A percentile compares a stretch with the other conserved stretches of the same genome.
phyloP scores from a whole-genome alignment of 2,113 vertebrate genomes.

The Platycercus adscitus region DNA sequence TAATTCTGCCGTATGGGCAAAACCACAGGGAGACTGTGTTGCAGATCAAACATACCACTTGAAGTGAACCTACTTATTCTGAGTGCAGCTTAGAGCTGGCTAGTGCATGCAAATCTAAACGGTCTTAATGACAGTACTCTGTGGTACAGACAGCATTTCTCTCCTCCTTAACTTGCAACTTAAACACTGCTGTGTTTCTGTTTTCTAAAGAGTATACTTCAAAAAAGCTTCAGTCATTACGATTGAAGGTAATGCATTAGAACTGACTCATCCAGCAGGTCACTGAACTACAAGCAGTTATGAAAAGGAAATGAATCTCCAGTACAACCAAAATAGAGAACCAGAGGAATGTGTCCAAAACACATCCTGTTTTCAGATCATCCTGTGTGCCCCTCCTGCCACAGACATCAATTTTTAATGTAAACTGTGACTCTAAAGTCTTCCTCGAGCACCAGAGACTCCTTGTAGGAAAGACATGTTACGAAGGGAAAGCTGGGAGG shows the following conservation, averaged over 20 bases:
- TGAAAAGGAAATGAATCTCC: constrained; percentile 55
- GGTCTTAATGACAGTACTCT: not conserved
- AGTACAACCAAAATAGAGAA: constrained; percentile 62
- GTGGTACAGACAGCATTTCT: not conserved
- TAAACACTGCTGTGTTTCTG: not conserved
- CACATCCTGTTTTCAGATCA: constrained; percentile 65
- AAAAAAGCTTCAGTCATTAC: not conserved
- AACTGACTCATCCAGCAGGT: not conserved
- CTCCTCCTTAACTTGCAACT: not conserved
- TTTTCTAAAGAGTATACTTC: not conserved
- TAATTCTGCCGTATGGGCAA: not conserved
- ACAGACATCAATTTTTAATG: not conserved
- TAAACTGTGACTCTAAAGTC: not conserved
- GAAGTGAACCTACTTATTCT: not conserved
- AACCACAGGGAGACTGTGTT: not conserved
- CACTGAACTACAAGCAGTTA: not conserved
- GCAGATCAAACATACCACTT: not conserved
- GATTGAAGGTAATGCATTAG: not conserved
- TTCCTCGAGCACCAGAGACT: not conserved
- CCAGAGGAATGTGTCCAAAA: constrained; percentile 23
- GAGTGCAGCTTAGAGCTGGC: not conserved
- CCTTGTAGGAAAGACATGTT: not conserved
- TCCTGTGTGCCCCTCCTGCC: not conserved
- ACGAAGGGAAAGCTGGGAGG: not conserved
- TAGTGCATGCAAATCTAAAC: not conserved